Evolutionary conservation across 1,140 invertebrate genomes (phyloP).

Genomic region (Bradysia coprophila): DNA sequence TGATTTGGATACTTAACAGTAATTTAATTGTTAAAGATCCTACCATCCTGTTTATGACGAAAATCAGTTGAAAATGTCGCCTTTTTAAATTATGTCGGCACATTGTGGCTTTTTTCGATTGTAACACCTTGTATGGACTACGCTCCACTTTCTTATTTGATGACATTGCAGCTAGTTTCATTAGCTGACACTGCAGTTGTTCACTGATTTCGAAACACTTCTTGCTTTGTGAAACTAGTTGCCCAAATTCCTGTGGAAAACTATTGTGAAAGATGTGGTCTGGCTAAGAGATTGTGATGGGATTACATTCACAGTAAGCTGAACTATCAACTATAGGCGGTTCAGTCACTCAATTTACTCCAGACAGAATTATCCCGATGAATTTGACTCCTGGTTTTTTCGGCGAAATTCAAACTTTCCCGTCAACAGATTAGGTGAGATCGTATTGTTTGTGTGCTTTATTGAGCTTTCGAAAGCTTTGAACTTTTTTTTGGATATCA

Average conservation of each 20-base stretch:
- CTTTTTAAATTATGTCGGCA: constrained; percentile 17
- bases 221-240: background rate
- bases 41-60: constrained; percentile 19
- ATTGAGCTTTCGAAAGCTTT: too few species aligned
- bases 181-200: background rate
- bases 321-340: too few species aligned
- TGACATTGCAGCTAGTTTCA: background rate
- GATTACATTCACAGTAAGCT: too few species aligned
- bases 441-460: too few species aligned
- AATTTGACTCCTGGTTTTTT: too few species aligned
- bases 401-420: too few species aligned
- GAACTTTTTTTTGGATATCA: too few species aligned
- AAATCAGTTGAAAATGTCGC: constrained; percentile 19
- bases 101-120: constrained; percentile 16
- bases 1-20: background rate
- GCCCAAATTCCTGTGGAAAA: background rate
- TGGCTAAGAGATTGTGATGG: background rate
- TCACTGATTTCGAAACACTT: background rate
- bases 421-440: too few species aligned
- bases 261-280: background rate
- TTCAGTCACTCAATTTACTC: too few species aligned
- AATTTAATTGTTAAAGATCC: constrained; percentile 2
- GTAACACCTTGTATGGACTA: constrained; percentile 20
- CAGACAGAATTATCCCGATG: too few species aligned
- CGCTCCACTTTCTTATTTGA: constrained; percentile 18